A percentile compares a stretch with the other conserved stretches of the same genome.
These are phyloP conservation scores for Polydrusus pterygomalis DNA, from an alignment of 2,888 invertebrate species.

Conservation along the genomic window DNA sequence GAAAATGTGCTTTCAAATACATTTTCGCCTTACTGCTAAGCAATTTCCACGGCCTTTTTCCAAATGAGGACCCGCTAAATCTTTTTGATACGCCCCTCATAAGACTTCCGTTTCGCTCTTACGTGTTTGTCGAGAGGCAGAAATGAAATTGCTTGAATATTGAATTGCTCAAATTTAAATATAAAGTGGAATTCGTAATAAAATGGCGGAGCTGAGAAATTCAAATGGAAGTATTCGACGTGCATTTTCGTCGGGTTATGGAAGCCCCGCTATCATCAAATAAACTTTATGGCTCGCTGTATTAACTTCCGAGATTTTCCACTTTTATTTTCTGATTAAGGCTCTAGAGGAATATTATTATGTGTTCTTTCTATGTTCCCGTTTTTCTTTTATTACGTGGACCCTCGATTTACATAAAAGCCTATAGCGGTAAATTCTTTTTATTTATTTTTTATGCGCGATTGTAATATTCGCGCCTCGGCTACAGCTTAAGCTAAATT, in stretches of 20 bases:
- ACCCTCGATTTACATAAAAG: constrained; percentile 21
- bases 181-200: constrained; percentile 71
- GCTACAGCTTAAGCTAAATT: too few species aligned
- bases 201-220: constrained; percentile 63
- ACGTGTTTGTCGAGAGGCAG: constrained; percentile 61
- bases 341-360: constrained; percentile 42
- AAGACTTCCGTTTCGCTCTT: constrained; percentile 62
- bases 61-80: constrained; percentile 41
- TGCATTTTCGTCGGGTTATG: constrained; percentile 59
- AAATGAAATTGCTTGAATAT: constrained; percentile 72
- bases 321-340: constrained; percentile 56
- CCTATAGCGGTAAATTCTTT: constrained; percentile 4
- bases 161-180: constrained; percentile 72
- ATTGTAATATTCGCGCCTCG: background rate
- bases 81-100: constrained; percentile 59
- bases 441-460: constrained; percentile 17
- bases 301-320: constrained; percentile 60
- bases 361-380: constrained; percentile 35
- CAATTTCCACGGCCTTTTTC: constrained; percentile 36
- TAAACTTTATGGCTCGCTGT: constrained; percentile 62
- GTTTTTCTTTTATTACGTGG: constrained; percentile 22
- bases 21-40: constrained; percentile 15
- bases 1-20: constrained; percentile 15
- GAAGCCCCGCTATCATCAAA: constrained; percentile 60
- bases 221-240: constrained; percentile 61